A percentile compares a stretch with the other conserved stretches of the same genome.
phyloP scores from a whole-genome alignment of 2,888 invertebrate genomes.

The Andrena hattorfiana region DNA sequence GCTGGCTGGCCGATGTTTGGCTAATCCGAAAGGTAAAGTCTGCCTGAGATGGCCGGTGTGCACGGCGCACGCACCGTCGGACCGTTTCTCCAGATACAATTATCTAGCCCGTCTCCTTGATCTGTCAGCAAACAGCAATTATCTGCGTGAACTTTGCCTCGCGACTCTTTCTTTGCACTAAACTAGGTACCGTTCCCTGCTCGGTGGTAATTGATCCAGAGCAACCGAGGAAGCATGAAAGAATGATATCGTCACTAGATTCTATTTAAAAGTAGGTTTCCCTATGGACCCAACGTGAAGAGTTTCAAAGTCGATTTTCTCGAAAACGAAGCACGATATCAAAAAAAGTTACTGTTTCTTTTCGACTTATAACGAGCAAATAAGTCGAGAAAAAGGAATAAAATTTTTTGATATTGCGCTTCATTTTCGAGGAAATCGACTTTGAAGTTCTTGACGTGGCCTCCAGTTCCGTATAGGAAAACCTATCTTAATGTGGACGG shows the following conservation, averaged over 20 bases:
- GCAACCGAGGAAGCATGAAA: slow-evolving; percentile 1
- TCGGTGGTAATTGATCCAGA: background rate
- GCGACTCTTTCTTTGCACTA: background rate
- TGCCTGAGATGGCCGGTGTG: background rate
- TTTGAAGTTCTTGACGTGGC: too few relatives aligned
- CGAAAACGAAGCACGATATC: too few relatives aligned
- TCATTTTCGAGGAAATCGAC: too few relatives aligned
- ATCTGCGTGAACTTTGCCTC: slow-evolving; percentile 54
- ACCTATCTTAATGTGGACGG: too few relatives aligned
- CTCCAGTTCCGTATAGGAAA: too few relatives aligned
- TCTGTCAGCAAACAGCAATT: slow-evolving; percentile 46
- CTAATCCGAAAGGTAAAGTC: slow-evolving; percentile 39
- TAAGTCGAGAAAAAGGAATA: too few relatives aligned
- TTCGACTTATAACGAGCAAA: too few relatives aligned
- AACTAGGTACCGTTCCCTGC: background rate
- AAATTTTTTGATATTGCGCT: too few relatives aligned
- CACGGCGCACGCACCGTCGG: background rate
- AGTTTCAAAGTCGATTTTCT: too few relatives aligned
- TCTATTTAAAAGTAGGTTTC: too few relatives aligned
- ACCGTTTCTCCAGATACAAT: slow-evolving; percentile 17
- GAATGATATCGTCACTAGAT: background rate
- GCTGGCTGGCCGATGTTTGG: slow-evolving; percentile 6
- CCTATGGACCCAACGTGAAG: too few relatives aligned
- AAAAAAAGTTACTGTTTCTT: too few relatives aligned
- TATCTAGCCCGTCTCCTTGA: slow-evolving; percentile 46